Conservation (phyloP, 2,888 invertebrate genomes). For the Acronicta psi region DNA sequence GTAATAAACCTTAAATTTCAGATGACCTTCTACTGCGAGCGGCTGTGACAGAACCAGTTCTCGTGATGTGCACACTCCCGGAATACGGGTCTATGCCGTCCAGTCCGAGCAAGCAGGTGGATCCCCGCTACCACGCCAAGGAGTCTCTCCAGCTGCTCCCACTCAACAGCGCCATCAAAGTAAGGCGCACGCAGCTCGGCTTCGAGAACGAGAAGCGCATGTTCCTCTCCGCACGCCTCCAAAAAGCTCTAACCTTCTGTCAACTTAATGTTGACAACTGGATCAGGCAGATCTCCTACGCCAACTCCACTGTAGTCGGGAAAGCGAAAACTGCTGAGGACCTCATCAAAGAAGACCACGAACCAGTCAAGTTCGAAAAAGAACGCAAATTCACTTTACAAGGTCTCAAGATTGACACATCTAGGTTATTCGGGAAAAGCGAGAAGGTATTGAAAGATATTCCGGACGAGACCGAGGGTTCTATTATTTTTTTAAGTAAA, state of each 20-base stretch:
- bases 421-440: conserved; percentile 85
- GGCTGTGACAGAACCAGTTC: conserved; percentile 90
- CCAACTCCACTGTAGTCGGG: conserved; percentile 76
- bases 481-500: conserved; percentile 91
- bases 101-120: conserved; percentile 86
- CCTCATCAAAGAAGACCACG: conserved; percentile 87
- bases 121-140: conserved; percentile 88
- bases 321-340: conserved; percentile 87
- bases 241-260: conserved; percentile 91
- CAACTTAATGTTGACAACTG: conserved; percentile 90
- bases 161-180: conserved; percentile 76
- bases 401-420: conserved; percentile 85
- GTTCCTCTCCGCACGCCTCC: conserved; percentile 90
- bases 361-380: conserved; percentile 86
- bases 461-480: conserved; percentile 90
- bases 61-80: conserved; percentile 91
- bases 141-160: conserved; percentile 86
- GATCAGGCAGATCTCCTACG: conserved; percentile 90
- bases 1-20: conserved; percentile 72
- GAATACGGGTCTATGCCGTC: conserved; percentile 84
- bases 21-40: conserved; percentile 90
- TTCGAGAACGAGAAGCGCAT: conserved; percentile 90
- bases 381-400: conserved; percentile 87
- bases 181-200: conserved; percentile 89
- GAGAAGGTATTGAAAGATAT: conserved; percentile 87